Evolutionary conservation across 2,113 vertebrate species (phyloP).

Genomic region (Siniperca knerii): DNA sequence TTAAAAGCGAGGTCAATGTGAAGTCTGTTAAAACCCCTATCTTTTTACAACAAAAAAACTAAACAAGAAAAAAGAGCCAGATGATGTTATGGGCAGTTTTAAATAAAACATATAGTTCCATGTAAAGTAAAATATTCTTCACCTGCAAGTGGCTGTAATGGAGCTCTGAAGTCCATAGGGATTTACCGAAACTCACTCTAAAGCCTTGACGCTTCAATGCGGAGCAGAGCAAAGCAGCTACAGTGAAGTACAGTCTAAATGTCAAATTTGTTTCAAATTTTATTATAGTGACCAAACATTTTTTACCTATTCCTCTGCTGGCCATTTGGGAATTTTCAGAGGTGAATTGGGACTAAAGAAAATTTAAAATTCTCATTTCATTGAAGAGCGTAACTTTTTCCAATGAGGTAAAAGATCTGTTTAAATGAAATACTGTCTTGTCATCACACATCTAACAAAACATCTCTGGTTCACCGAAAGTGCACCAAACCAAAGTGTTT

Average conservation of each 20-base stretch:
- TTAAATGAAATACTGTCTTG: neutral
- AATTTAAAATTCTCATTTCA: neutral
- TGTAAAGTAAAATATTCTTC: slow-evolving; percentile 10
- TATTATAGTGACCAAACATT: too few relatives aligned
- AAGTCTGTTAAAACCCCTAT: neutral
- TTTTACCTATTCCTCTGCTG: neutral
- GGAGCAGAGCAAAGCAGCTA: slow-evolving; percentile 65
- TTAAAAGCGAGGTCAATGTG: neutral
- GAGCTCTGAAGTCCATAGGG: slow-evolving; percentile 86
- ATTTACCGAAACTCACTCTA: slow-evolving; percentile 82
- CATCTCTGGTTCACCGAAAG: neutral
- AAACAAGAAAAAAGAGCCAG: slow-evolving; percentile 41
- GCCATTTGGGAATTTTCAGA: neutral
- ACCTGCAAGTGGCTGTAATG: slow-evolving; percentile 49
- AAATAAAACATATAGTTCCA: slow-evolving; percentile 17
- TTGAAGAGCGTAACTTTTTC: neutral
- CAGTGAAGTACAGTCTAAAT: neutral
- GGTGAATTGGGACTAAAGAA: neutral
- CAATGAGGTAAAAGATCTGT: neutral
- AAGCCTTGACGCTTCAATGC: slow-evolving; percentile 66
- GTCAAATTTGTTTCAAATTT: neutral
- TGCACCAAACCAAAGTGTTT: neutral
- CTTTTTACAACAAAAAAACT: slow-evolving; percentile 4
- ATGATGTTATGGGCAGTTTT: slow-evolving; percentile 55
- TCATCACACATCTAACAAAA: neutral